Evolutionary conservation across 2,797 vertebrate species (phyloP), one percentile per base, ranked within the genome.

Genomic region (Onychomys leucogaster): DNA sequence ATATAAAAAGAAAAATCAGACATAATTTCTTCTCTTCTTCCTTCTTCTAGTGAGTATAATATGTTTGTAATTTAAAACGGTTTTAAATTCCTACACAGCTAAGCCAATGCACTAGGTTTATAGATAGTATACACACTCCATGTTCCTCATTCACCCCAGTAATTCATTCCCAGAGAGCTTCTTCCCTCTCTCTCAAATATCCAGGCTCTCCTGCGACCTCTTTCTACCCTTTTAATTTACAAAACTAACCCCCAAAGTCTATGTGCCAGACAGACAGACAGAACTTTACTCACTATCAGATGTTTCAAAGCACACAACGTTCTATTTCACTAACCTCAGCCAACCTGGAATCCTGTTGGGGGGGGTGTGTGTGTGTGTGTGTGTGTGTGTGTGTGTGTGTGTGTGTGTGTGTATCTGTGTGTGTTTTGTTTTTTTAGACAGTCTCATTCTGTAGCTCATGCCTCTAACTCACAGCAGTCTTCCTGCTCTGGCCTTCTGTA

Each of bases 341-440:
- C 67, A 83, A 29, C 3, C 27, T 4, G 1, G 0, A 41, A 41
- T 11, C 9, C 0, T 32, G 61, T 27, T 0, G 12, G 27, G n/a
- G n/a, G n/a, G n/a, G n/a, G n/a, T 65, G 63, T 65, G 25, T 29
- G 63, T 65, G 27, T 65, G 5, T 67, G 29, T 69, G 32, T 69
- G 65, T 17, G 29, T 34, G 63, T 34, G 29, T 34, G 32, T 34
- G 6, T n/a, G 32, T 34, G 14, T 67, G 32, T 34, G 14, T 67
- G 13, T n/a, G 32, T 34, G 1, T 19, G n/a, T 37, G 19, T 41
- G 69, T 19, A 34, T n/a, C 12, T 37, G 2, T 37, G 69, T 41
- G 4, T 73, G n/a, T 73, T 19, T 69, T 69, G 41, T 34, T 49
- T 81, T 49, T 27, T 63, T 71, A 29, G 17, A 55, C 34, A 55